phyloP scores from a whole-genome alignment of 2,888 invertebrate species.

The Galerucella nymphaeae region DNA sequence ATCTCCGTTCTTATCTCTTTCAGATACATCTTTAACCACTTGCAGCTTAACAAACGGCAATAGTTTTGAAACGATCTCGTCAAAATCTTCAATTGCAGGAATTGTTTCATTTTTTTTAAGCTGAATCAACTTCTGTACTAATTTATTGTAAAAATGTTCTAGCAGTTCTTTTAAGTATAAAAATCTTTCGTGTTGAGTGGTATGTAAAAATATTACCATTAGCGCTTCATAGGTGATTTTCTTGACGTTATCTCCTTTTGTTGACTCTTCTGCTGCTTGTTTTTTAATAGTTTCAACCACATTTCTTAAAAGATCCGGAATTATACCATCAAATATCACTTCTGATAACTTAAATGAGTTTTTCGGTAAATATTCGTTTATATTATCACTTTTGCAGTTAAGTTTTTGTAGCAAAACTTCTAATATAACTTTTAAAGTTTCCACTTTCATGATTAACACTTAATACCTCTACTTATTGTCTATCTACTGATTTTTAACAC shows the following conservation, averaged over 20 bases:
- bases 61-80: slow-evolving; percentile 46
- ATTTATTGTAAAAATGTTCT: slow-evolving; percentile 6
- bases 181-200: slow-evolving; percentile 23
- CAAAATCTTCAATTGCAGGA: slow-evolving; percentile 48
- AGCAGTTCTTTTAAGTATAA: slow-evolving; percentile 9
- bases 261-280: slow-evolving; percentile 5
- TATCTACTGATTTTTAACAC: background rate
- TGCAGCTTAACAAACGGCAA: slow-evolving; percentile 44
- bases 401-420: slow-evolving; percentile 12
- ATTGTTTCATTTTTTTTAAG: slow-evolving; percentile 2
- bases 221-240: slow-evolving; percentile 10
- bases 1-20: slow-evolving; percentile 31
- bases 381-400: background rate
- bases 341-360: background rate
- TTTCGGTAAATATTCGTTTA: background rate
- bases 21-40: slow-evolving; percentile 42
- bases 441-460: slow-evolving; percentile 2
- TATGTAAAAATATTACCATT: slow-evolving; percentile 10
- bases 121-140: slow-evolving; percentile 15
- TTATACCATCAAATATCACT: background rate
- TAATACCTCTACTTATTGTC: background rate
- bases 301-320: slow-evolving; percentile 3
- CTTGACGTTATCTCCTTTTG: slow-evolving; percentile 17
- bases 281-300: slow-evolving; percentile 4
- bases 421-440: slow-evolving; percentile 8